Conservation (phyloP, 2,113 vertebrate genomes). For the Naja naja region DNA sequence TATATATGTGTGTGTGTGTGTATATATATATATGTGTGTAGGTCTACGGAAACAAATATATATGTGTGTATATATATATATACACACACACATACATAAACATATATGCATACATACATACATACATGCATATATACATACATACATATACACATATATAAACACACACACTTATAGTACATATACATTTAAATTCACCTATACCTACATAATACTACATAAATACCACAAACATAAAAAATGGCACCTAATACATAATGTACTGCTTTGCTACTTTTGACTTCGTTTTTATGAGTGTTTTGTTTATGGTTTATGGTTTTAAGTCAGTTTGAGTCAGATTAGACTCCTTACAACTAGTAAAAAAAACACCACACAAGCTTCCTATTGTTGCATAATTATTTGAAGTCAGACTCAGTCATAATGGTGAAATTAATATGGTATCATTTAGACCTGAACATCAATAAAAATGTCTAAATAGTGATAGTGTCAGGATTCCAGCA, state of each 20-base stretch:
- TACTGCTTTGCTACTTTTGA: background rate
- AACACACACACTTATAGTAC: background rate
- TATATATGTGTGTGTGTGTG: too few species aligned
- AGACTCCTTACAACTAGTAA: background rate
- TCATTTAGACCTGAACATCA: background rate
- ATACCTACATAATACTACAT: background rate
- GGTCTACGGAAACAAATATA: too few species aligned
- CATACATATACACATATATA: too few species aligned
- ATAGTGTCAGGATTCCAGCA: too few species aligned
- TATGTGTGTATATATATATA: too few species aligned
- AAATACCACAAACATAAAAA: too few species aligned
- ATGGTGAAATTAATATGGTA: background rate
- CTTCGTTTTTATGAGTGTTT: background rate
- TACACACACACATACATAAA: background rate
- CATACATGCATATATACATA: too few species aligned
- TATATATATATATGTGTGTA: too few species aligned
- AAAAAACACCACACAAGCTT: background rate
- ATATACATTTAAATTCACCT: background rate
- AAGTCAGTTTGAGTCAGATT: background rate
- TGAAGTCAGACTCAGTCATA: background rate
- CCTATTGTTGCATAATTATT: background rate
- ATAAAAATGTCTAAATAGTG: background rate
- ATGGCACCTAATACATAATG: background rate
- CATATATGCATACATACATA: too few species aligned
- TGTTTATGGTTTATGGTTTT: background rate